These are phyloP conservation scores for Drosophila nigromelanica DNA, from an alignment of 1,140 invertebrate species.

Conservation along the genomic window DNA sequence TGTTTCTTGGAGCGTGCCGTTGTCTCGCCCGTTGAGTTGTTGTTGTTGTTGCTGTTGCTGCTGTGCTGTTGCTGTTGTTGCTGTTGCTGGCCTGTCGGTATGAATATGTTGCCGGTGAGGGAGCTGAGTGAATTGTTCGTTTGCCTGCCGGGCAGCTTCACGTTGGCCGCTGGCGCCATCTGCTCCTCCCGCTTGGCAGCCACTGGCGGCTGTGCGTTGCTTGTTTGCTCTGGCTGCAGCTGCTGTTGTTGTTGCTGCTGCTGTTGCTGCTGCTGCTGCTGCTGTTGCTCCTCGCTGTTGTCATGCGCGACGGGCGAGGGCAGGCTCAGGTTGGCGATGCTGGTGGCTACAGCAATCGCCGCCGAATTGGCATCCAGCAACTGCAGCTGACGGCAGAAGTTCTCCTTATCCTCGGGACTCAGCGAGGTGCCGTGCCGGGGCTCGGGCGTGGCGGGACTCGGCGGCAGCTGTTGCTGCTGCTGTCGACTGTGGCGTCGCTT, in stretches of 20 bases:
- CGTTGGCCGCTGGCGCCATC: conserved; percentile 83
- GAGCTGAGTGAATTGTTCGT: conserved; percentile 94
- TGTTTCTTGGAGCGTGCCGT: conserved; percentile 65
- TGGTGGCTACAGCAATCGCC: conserved; percentile 75
- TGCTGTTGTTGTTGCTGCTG: conserved; percentile 25
- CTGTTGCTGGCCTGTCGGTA: conserved; percentile 84
- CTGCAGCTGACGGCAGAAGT: conserved; percentile 74
- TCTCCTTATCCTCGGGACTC: conserved; percentile 82
- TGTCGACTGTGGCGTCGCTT: conserved; percentile 37
- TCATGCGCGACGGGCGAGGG: conserved; percentile 69
- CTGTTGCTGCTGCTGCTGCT: conserved; percentile 30
- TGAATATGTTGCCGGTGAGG: conserved; percentile 92
- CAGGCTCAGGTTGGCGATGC: conserved; percentile 66
- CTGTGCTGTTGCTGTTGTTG: neutral
- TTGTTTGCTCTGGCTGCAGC: conserved; percentile 25
- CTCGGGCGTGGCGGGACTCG: conserved; percentile 21
- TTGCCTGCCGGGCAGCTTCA: conserved; percentile 89
- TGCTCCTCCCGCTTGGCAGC: conserved; percentile 48
- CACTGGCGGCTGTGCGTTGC: conserved; percentile 19
- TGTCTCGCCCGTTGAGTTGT: conserved; percentile 19
- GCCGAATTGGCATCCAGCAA: conserved; percentile 69
- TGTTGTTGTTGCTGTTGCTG: conserved; percentile 30
- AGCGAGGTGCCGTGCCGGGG: conserved; percentile 52
- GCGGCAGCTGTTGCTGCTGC: conserved; percentile 34
- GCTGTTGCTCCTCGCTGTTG: conserved; percentile 39